Evolutionary conservation across 2,113 vertebrate species (phyloP).

Genomic region (Kryptolebias marmoratus): DNA sequence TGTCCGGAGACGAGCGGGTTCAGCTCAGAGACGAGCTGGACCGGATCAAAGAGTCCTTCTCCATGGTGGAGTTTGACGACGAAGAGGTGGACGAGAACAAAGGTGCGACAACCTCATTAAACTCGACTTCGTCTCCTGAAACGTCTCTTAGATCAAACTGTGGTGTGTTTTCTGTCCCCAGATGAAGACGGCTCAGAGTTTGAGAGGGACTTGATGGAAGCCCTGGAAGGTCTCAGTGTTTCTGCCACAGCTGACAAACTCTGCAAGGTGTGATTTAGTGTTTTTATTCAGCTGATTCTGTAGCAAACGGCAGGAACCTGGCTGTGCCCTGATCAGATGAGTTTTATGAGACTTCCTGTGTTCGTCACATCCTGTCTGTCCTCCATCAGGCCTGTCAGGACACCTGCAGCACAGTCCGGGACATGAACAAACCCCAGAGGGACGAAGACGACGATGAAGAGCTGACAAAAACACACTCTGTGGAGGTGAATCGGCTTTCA

Average conservation of each 20-base stretch:
- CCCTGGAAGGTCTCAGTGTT: conserved; percentile 83
- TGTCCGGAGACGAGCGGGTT: conserved; percentile 86
- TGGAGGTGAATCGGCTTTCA: conserved; percentile 65
- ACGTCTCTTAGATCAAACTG: background rate
- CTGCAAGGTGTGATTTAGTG: conserved; percentile 74
- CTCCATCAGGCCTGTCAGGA: conserved; percentile 73
- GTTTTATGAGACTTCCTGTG: background rate
- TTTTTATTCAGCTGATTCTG: background rate
- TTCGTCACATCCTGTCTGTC: background rate
- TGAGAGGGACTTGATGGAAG: conserved; percentile 83
- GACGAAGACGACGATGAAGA: conserved; percentile 27
- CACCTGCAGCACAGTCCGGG: conserved; percentile 53
- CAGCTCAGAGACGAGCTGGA: conserved; percentile 84
- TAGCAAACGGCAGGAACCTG: too few relatives aligned
- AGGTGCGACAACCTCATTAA: conserved; percentile 63
- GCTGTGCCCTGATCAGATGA: background rate
- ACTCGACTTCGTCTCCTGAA: rapidly evolving
- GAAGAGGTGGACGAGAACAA: conserved; percentile 90
- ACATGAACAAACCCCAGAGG: conserved; percentile 48
- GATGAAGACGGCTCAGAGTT: conserved; percentile 85
- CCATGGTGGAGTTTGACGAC: conserved; percentile 91
- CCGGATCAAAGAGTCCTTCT: conserved; percentile 88
- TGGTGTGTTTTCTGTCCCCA: conserved; percentile 57
- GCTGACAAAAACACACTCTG: conserved; percentile 2
- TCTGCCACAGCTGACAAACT: conserved; percentile 86